Evolutionary conservation across 2,888 invertebrate species (phyloP), one percentile per base, ranked within the genome.

Genomic region (Morinoia aosen): DNA sequence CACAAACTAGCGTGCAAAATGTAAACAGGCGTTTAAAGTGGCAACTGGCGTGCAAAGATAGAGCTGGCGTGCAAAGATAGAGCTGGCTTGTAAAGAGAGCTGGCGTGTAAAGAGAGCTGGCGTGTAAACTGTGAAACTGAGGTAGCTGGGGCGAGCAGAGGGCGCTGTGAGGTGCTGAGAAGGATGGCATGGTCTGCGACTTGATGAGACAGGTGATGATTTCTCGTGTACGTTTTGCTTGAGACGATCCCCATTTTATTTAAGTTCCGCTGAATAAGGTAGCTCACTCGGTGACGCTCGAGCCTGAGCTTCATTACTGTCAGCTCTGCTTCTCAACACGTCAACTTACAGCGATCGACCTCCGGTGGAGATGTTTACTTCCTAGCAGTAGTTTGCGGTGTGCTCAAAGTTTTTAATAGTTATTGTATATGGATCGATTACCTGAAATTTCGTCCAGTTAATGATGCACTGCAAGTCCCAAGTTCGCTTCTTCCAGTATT

Each of bases 181-280:
- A 16, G 33, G 25, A 76, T 19, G 12, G 61, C 61, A 61, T 19
- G 61, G 14, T 61, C 76, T 3, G 76, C 76, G 25, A 8, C 76
- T 25, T 93, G 93, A 93, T 93, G 93, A 93, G 93, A 93, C 93
- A 93, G 58, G 93, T 39, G 93, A 93, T 93, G 93, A 93, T 48
- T 33, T 39, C 48, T 57, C 25, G 93, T 93, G 48, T 93, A 48
- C 48, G 93, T 93, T 58, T 57, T 33, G 57, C 33, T 16, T 14
- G 93, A 90, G 90, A 90, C 90, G 48, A 40, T 40, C 40, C 14
- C 90, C 40, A 40, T 90, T 76, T 76, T 76, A 76, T 76, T 76
- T 76, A 10, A 48, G 90, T 90, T 40, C 12, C 12, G 90, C 25
- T 90, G 90, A 90, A 48, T 90, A 90, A 39, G 39, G 90, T 90